Conservation (phyloP, 2,888 invertebrate genomes). For the Drosophila greeni region DNA sequence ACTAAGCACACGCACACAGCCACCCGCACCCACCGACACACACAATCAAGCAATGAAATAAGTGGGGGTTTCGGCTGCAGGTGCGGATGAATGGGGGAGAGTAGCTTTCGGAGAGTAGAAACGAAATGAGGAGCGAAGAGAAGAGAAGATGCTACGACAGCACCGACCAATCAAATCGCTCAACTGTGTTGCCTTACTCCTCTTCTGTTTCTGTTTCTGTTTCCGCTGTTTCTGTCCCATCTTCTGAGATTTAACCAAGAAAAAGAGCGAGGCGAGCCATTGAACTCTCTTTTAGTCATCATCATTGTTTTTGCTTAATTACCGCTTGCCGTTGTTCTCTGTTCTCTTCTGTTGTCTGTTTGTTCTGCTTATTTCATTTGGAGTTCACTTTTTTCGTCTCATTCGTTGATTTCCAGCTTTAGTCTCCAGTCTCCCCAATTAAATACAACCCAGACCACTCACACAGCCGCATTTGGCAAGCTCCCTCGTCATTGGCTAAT, state of each 20-base stretch:
- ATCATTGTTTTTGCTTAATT: conserved; percentile 47
- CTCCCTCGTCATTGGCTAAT: conserved; percentile 67
- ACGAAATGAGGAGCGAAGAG: conserved; percentile 8
- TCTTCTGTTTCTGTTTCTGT: conserved; percentile 57
- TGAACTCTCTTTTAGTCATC: conserved; percentile 39
- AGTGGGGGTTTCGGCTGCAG: conserved; percentile 26
- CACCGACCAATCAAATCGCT: conserved; percentile 66
- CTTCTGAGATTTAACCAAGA: conserved; percentile 37
- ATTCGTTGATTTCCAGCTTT: conserved; percentile 4
- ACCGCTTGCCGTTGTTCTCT: conserved; percentile 17
- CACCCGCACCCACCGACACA: conserved; percentile 37
- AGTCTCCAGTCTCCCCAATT: conserved; percentile 8
- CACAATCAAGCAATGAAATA: conserved; percentile 42
- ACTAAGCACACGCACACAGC: conserved; percentile 36
- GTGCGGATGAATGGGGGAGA: conserved; percentile 19
- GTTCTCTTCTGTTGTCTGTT: conserved; percentile 4
- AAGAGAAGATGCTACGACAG: conserved; percentile 40
- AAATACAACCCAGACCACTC: conserved; percentile 9
- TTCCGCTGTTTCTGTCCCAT: conserved; percentile 33
- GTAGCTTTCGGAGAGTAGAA: conserved; percentile 5
- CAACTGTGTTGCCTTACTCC: conserved; percentile 59
- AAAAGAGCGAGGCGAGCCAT: conserved; percentile 37
- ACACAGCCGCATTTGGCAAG: conserved; percentile 10
- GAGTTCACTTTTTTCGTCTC: conserved; percentile 18
- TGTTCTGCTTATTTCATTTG: conserved; percentile 22